Evolutionary conservation across 2,888 invertebrate species (phyloP), one percentile per base, ranked within the genome.

Genomic region (Agrypnus murinus): DNA sequence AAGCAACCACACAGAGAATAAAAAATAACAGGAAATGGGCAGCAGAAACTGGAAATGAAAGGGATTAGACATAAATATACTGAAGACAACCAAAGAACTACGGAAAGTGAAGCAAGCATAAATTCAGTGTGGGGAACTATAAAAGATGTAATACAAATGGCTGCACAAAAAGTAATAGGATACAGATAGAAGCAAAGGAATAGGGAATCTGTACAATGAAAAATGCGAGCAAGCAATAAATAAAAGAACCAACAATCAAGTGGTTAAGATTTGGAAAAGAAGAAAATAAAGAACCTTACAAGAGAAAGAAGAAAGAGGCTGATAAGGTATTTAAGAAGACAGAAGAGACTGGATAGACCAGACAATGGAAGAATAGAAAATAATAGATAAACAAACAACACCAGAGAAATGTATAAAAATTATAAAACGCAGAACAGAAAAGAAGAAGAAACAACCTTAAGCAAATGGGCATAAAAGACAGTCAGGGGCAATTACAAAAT

Each of bases 331-430:
- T 53, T 12, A 53, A 31, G 53, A 53, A 53, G 12, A 53, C 31
- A 58, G 40, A 58, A 58, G 17, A 7, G 15, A 8, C 7, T 36
- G 34, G 10, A 57, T 57, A 34, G 14, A 38, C 10, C 38, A 58
- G 40, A 38, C 19, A 58, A 58, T 38, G 7, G 14, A 38, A 15
- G 38, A 58, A 58, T 17, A 38, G 38, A 58, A 17, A 58, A n/a
- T 17, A 58, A 9, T 15, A 58, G 40, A 17, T 5, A 17, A 12
- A 25, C 17, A n/a, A 38, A 58, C n/a, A 58, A 58, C 2, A 17
- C 10, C 12, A 46, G 46, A 46, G 6, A 46, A 46, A 46, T 19
- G 46, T 46, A 46, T 15, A 19, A 14, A 25, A 31, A 34, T 14
- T 32, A 32, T 12, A 53, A 34, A 31, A 19, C n/a, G n/a, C n/a